Evolutionary conservation across 2,113 vertebrate genomes (phyloP), one percentile per base, ranked within the genome.

Genomic region (human): DNA sequence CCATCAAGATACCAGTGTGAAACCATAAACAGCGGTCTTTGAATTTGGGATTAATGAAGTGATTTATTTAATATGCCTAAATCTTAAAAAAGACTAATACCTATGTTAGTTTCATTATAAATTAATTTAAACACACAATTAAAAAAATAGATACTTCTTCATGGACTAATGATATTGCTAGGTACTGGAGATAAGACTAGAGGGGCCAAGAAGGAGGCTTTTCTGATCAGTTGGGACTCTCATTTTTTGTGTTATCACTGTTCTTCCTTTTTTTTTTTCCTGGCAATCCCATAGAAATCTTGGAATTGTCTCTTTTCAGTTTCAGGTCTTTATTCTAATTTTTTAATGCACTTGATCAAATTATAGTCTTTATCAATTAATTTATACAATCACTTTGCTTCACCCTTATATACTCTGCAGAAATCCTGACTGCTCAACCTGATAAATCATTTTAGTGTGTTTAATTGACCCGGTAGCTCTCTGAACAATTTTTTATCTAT

Each of bases 21-120:
- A 84, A 88, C 8, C 84, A 3, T 61, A 84, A 73, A 9, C 1
- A 52, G 9, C 43, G n/a, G 17, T 57, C 78, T 43, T 80, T 89
- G 25, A 93, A 89, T 11, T 83, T 84, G 23, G 12, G 12, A 55
- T 88, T 92, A 72, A 22, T n/a, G 83, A 83, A 78, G 11, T 3
- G 4, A 75, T 96, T 96, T 91, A 55, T 32, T 93, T 87, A 52
- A 45, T 80, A 70, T 45, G 32, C 13, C 12, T 90, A 35, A 76
- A 30, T 79, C 17, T 94, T 83, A 90, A 87, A 94, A 83, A 5
- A 73, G 7, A 79, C 61, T 72, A 59, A n/a, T 79, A 45, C 10
- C 55, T 93, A 35, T 27, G 78, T 32, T 73, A 68, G 16, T 83
- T 90, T 90, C 93, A 32, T 88, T 88, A 79, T 76, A 86, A 89